A percentile compares a stretch with the other conserved stretches of the same genome.
Evolutionary conservation across 1,140 invertebrate genomes (phyloP).

Genomic region (Macrostomum lignano): DNA sequence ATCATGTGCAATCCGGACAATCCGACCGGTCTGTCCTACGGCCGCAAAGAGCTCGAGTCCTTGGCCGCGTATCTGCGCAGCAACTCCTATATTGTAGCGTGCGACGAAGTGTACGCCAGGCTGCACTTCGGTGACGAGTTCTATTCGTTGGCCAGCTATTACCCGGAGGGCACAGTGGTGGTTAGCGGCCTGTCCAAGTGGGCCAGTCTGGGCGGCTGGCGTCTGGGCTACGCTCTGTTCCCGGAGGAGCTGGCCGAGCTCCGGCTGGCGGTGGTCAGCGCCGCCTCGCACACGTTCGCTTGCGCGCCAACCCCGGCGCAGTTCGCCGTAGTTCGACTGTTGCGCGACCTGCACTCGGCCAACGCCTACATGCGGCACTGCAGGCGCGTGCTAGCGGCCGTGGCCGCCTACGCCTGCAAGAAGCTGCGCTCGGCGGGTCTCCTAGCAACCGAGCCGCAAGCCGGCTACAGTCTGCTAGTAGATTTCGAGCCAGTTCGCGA

Average conservation of each 20-base stretch:
- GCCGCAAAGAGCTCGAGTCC: no score
- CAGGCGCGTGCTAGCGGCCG: conserved; percentile 13
- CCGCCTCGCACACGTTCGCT: conserved; percentile 18
- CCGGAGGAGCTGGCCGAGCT: conserved; percentile 13
- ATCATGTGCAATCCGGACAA: conserved; percentile 22
- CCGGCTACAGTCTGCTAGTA: conserved; percentile 19
- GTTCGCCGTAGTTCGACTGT: conserved; percentile 14
- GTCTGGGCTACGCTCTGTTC: conserved; percentile 20
- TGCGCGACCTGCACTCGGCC: conserved; percentile 11
- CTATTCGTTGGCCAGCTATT: conserved; percentile 15
- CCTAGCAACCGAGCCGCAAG: conserved; percentile 11
- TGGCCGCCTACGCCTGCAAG: conserved; percentile 11
- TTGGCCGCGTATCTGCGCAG: no score
- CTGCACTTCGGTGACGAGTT: conserved; percentile 12
- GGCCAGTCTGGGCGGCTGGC: conserved; percentile 22
- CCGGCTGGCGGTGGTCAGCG: conserved; percentile 12
- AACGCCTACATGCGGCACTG: conserved; percentile 17
- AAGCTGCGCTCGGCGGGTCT: conserved; percentile 16
- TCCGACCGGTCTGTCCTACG: conserved; percentile 17
- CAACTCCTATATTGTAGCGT: conserved; percentile 18
- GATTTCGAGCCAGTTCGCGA: conserved; percentile 14
- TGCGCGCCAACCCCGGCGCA: conserved; percentile 20
- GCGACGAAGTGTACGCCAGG: conserved; percentile 23
- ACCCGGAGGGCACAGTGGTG: conserved; percentile 23
- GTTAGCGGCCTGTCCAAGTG: conserved; percentile 22